Evolutionary conservation across 2,797 vertebrate genomes (phyloP).

Genomic region (Mormyrus proboscirostris): DNA sequence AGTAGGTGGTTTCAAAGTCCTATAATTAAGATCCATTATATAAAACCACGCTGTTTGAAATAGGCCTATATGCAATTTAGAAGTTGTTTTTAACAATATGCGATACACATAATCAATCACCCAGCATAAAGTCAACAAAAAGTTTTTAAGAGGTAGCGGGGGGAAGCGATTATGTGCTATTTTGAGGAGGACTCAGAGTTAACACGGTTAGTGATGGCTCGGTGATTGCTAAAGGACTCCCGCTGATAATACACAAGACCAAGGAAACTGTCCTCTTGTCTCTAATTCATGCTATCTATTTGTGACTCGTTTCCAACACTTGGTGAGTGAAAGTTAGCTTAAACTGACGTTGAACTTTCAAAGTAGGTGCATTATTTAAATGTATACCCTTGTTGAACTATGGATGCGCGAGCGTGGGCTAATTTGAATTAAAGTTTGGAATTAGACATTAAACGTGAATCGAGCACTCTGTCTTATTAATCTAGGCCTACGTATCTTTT

Average conservation of each 20-base stretch:
- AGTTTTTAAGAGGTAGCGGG: conserved; percentile 68
- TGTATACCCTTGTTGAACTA: background rate
- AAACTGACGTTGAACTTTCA: background rate
- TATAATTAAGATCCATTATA: conserved; percentile 73
- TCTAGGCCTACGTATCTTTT: background rate
- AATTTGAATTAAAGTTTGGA: background rate
- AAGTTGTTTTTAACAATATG: conserved; percentile 62
- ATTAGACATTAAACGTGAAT: background rate
- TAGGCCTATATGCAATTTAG: conserved; percentile 61
- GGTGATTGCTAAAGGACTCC: conserved; percentile 80
- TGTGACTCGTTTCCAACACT: background rate
- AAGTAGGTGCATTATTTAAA: background rate
- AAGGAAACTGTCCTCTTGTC: conserved; percentile 50
- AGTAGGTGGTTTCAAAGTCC: conserved; percentile 76
- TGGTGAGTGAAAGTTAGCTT: background rate
- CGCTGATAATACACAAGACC: conserved; percentile 77
- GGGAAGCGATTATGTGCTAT: conserved; percentile 67
- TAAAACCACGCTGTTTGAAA: conserved; percentile 71
- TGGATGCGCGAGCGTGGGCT: background rate
- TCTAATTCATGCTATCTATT: conserved; percentile 5
- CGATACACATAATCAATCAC: conserved; percentile 68
- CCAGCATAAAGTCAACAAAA: conserved; percentile 67
- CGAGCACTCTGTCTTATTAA: background rate
- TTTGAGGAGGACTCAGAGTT: conserved; percentile 79
- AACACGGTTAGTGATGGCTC: conserved; percentile 92